A percentile compares a stretch with the other conserved stretches of the same genome.
These are phyloP conservation scores for Garra rufa DNA, from an alignment of 2,113 vertebrate species.

Conservation along the genomic window DNA sequence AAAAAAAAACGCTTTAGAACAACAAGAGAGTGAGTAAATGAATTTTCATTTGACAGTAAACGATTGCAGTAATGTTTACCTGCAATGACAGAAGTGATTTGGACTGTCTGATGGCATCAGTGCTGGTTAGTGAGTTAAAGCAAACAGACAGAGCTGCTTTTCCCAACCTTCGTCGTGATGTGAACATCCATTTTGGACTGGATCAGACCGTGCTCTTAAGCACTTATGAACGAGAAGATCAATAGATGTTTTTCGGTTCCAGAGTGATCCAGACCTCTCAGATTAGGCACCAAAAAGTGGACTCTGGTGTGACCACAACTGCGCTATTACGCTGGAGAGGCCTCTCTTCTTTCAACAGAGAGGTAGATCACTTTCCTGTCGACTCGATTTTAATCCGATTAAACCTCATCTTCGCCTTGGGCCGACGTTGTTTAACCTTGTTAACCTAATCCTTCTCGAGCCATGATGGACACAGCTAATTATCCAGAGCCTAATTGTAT, in stretches of 20 bases:
- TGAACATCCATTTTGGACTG: slow-evolving; percentile 17
- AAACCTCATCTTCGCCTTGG: slow-evolving; percentile 71
- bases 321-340: slow-evolving; percentile 67
- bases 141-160: slow-evolving; percentile 6
- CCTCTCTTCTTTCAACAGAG: slow-evolving; percentile 76
- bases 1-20: neutral
- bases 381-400: slow-evolving; percentile 80
- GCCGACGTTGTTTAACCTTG: slow-evolving; percentile 74
- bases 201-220: slow-evolving; percentile 32
- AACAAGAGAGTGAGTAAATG: neutral
- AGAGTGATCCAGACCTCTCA: slow-evolving; percentile 62
- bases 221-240: slow-evolving; percentile 57
- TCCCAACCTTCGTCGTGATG: neutral
- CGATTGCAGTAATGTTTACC: neutral
- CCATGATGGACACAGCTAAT: slow-evolving; percentile 71
- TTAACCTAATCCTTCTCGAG: slow-evolving; percentile 72
- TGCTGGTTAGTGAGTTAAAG: slow-evolving; percentile 4
- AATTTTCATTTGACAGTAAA: neutral
- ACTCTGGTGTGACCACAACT: slow-evolving; percentile 72
- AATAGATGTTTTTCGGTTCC: slow-evolving; percentile 68
- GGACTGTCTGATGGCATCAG: slow-evolving; percentile 1
- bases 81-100: neutral
- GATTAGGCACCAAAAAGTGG: slow-evolving; percentile 70
- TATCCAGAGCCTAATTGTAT: slow-evolving; percentile 67
- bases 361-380: slow-evolving; percentile 76